Evolutionary conservation across 1,140 invertebrate genomes (phyloP).

Genomic region (Campoletis sonorensis): DNA sequence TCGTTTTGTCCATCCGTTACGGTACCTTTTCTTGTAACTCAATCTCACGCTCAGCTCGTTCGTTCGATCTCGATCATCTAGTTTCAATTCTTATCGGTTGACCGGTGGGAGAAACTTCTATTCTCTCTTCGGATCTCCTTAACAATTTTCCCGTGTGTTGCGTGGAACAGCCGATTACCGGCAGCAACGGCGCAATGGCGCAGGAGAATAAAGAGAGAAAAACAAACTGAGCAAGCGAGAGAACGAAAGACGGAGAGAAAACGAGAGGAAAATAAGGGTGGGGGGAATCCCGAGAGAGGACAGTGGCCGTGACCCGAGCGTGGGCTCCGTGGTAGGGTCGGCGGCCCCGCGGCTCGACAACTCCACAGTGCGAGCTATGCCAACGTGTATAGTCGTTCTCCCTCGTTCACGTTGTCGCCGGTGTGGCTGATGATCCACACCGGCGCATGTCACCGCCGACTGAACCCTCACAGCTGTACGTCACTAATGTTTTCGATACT

Average conservation of each 20-base stretch:
- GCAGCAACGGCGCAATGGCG: background rate
- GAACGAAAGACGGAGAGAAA: constrained; percentile 22
- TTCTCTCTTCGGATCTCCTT: background rate
- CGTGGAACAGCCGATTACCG: constrained; percentile 16
- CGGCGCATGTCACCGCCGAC: constrained; percentile 9
- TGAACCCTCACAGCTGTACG: constrained; percentile 9
- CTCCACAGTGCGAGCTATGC: background rate
- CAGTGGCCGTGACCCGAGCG: constrained; percentile 74
- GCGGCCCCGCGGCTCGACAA: constrained; percentile 64
- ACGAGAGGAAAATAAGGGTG: constrained; percentile 43
- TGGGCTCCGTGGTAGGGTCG: constrained; percentile 62
- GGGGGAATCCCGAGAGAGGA: constrained; percentile 59
- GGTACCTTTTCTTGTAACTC: background rate
- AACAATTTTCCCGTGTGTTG: constrained; percentile 6
- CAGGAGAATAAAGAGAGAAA: background rate
- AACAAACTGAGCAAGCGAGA: background rate
- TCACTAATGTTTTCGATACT: background rate
- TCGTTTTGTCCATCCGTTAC: background rate
- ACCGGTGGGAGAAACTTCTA: background rate
- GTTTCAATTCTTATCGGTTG: background rate
- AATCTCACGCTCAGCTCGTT: constrained; percentile 1
- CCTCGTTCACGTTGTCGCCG: constrained; percentile 12
- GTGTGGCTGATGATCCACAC: background rate
- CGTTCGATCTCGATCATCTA: background rate
- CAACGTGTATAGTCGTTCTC: constrained; percentile 34